These are phyloP conservation scores for Prenolepis imparis DNA, from an alignment of 2,888 invertebrate genomes.

Conservation along the genomic window DNA sequence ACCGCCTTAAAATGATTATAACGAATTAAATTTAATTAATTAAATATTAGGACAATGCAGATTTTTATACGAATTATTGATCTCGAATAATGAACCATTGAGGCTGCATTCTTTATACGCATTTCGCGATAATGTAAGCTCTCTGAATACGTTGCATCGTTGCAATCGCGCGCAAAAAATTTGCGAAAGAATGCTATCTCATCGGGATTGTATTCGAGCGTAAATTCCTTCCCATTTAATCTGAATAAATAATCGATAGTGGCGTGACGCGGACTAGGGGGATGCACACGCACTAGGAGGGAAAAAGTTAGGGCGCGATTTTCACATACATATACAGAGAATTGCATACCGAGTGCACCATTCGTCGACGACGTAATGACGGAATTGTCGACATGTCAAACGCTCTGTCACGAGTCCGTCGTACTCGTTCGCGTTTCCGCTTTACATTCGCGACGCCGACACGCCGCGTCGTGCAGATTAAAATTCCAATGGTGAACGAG, in stretches of 20 bases:
- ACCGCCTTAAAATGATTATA: background rate
- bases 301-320: conserved; percentile 35
- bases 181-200: conserved; percentile 9
- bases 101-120: background rate
- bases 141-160: background rate
- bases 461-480: conserved; percentile 26
- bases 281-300: background rate
- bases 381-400: conserved; percentile 52
- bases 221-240: conserved; percentile 47
- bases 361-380: conserved; percentile 42
- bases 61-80: background rate
- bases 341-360: conserved; percentile 11
- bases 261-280: background rate
- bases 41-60: background rate
- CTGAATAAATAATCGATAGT: conserved; percentile 44
- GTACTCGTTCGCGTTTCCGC: conserved; percentile 17
- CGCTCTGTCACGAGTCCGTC: conserved; percentile 32
- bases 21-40: conserved; percentile 1
- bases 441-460: conserved; percentile 26
- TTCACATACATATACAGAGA: conserved; percentile 7
- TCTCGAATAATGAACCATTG: background rate
- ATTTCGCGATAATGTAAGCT: conserved; percentile 13
- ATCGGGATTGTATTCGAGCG: conserved; percentile 34
- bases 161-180: conserved; percentile 15
- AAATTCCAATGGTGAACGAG: conserved; percentile 43